Percentiles rank a stretch among this genome's conserved stretches.
phyloP scores from a whole-genome alignment of 2,113 vertebrate genomes.

The Hyperoodon ampullatus region DNA sequence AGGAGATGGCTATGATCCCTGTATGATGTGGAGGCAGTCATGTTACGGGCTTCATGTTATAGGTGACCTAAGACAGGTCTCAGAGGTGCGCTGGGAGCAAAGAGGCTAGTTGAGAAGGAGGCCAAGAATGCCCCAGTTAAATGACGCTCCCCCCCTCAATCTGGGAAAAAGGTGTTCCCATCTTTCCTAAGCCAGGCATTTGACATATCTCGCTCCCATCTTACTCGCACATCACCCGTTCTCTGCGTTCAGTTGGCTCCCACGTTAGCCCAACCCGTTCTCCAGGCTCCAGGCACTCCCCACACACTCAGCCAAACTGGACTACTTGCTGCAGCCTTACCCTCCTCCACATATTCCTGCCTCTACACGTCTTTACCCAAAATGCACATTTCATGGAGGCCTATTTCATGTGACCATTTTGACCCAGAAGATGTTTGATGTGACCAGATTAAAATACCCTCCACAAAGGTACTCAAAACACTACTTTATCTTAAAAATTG shows the following conservation, averaged over 20 bases:
- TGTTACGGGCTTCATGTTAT: accelerated
- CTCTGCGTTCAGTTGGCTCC: neutral
- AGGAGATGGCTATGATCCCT: neutral
- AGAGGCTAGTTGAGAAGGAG: neutral
- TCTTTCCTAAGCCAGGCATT: neutral
- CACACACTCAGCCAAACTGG: neutral
- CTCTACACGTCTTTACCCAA: neutral
- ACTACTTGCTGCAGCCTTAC: neutral
- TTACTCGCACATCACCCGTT: neutral
- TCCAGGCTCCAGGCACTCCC: neutral
- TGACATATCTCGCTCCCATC: neutral
- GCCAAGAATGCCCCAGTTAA: neutral
- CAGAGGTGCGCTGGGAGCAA: neutral
- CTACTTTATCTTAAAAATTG: neutral
- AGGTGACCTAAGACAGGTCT: neutral
- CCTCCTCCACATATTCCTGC: no score
- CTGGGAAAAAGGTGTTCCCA: neutral
- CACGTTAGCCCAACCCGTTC: accelerated
- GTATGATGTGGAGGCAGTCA: accelerated
- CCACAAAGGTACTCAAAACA: neutral
- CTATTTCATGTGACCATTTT: neutral
- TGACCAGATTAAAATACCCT: neutral
- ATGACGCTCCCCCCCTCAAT: neutral
- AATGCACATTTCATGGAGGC: neutral
- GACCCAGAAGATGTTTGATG: neutral